Evolutionary conservation across 2,888 invertebrate species (phyloP).

Genomic region (Parapristionchus giblindavisi): DNA sequence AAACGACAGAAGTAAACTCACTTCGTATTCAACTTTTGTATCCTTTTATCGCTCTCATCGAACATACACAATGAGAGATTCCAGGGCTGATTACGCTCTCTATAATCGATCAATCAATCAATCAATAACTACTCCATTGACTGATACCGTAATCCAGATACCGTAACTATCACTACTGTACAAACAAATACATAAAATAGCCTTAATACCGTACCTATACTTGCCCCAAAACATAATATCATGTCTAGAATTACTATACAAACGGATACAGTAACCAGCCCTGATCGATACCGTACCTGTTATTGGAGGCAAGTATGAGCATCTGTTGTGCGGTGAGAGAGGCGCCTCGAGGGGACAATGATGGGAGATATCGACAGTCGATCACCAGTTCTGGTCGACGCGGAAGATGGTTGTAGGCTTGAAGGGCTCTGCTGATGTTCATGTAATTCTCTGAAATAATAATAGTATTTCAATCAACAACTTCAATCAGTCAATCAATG

Average conservation of each 20-base stretch:
- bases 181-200: too few species aligned
- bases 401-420: not conserved
- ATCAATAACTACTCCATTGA: too few species aligned
- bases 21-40: slow-evolving; percentile 11
- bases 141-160: too few species aligned
- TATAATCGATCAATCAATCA: slow-evolving; percentile 12
- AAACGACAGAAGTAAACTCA: not conserved
- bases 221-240: too few species aligned
- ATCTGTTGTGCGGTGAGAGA: slow-evolving; percentile 62
- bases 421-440: not conserved
- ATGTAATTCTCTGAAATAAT: not conserved
- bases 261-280: too few species aligned
- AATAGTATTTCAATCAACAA: not conserved
- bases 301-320: slow-evolving; percentile 51
- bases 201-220: too few species aligned
- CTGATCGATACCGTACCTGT: too few species aligned
- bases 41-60: slow-evolving; percentile 1
- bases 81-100: slow-evolving; percentile 11
- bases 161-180: not conserved
- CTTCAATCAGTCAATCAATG: slow-evolving; percentile 4
- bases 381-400: slow-evolving; percentile 38
- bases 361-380: slow-evolving; percentile 63
- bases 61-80: slow-evolving; percentile 15
- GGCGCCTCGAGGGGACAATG: slow-evolving; percentile 55
- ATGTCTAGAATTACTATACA: too few species aligned